These are phyloP conservation scores for Hycleus phaleratus DNA, from an alignment of 1,140 invertebrate species.

Conservation along the genomic window DNA sequence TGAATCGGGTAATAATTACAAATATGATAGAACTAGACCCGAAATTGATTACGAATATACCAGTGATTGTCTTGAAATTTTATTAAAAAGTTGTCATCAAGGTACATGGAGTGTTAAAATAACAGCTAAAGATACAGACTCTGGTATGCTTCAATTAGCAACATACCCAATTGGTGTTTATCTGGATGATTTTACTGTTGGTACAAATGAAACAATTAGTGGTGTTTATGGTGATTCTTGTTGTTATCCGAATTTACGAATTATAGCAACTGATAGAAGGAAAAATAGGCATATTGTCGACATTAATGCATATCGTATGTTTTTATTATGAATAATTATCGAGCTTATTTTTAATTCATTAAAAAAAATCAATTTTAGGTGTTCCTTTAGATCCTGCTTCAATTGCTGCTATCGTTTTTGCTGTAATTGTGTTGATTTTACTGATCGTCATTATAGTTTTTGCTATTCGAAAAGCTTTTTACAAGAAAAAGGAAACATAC, in stretches of 20 bases:
- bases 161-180: slow-evolving; percentile 41
- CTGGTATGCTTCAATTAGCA: slow-evolving; percentile 42
- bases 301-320: slow-evolving; percentile 44
- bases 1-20: slow-evolving; percentile 33
- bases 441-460: slow-evolving; percentile 36
- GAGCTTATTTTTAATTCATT: slow-evolving; percentile 6
- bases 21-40: slow-evolving; percentile 36
- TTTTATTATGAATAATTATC: slow-evolving; percentile 1
- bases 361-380: slow-evolving; percentile 21
- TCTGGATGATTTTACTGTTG: slow-evolving; percentile 39
- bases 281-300: slow-evolving; percentile 37
- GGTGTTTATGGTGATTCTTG: slow-evolving; percentile 46
- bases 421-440: slow-evolving; percentile 40
- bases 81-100: slow-evolving; percentile 40
- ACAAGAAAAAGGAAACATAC: not conserved
- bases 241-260: slow-evolving; percentile 41
- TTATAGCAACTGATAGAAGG: slow-evolving; percentile 41
- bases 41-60: slow-evolving; percentile 42
- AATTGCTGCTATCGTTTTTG: slow-evolving; percentile 44
- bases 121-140: slow-evolving; percentile 41
- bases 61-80: slow-evolving; percentile 44
- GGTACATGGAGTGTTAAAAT: slow-evolving; percentile 45
- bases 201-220: slow-evolving; percentile 41
- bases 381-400: slow-evolving; percentile 36
- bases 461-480: slow-evolving; percentile 28